These are phyloP conservation scores for Pangasius mekongensis DNA, from an alignment of 2,797 vertebrate species.

Conservation along the genomic window DNA sequence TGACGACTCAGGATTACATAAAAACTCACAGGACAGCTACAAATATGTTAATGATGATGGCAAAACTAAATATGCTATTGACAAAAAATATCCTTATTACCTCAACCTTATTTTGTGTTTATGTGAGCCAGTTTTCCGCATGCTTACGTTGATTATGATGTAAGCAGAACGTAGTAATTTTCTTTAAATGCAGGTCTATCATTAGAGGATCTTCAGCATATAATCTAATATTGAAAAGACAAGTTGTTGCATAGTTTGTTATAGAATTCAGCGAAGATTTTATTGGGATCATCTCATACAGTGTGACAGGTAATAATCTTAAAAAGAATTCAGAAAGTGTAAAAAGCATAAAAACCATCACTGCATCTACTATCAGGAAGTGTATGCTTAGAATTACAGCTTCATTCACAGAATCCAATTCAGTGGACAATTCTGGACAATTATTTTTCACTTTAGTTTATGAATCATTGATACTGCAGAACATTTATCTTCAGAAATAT, in stretches of 20 bases:
- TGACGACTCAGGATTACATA: accelerated
- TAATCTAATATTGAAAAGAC: neutral
- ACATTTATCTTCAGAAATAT: neutral
- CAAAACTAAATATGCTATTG: neutral
- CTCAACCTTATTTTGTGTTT: neutral
- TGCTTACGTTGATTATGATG: neutral
- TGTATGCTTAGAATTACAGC: neutral
- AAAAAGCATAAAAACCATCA: neutral
- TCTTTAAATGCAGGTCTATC: neutral
- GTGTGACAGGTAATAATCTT: neutral
- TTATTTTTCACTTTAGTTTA: neutral
- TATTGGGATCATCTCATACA: neutral
- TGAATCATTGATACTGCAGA: neutral
- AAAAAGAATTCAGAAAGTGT: neutral
- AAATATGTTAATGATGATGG: neutral
- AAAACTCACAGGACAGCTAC: neutral
- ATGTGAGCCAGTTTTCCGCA: neutral
- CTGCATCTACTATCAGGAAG: neutral
- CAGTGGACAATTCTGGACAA: neutral
- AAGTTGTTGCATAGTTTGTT: too few relatives aligned
- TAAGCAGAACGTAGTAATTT: neutral
- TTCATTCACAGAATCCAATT: neutral
- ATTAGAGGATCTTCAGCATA: neutral
- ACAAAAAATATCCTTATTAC: neutral
- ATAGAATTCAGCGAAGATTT: neutral